Conservation (phyloP, 2,113 vertebrate genomes). For the Bagarius yarrelli region DNA sequence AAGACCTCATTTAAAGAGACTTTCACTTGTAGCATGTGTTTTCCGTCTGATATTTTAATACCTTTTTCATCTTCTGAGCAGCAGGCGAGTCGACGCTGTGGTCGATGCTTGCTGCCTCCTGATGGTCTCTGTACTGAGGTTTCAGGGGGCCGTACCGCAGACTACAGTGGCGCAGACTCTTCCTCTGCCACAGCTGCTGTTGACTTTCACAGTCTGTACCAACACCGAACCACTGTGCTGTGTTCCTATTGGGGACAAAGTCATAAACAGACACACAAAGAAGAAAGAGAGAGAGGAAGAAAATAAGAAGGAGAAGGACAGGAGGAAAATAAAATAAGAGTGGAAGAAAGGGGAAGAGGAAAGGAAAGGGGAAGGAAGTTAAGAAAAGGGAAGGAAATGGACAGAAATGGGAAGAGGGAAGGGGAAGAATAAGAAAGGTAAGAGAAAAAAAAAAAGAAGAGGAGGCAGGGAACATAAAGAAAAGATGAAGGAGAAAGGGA, state of each 20-base stretch:
- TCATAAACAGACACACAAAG: neutral
- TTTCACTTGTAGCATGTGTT: neutral
- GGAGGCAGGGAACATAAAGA: too few relatives aligned
- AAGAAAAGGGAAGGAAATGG: too few relatives aligned
- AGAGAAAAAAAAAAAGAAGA: too few relatives aligned
- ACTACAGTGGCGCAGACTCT: conserved; percentile 91
- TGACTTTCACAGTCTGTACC: conserved; percentile 84
- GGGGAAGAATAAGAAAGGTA: too few relatives aligned
- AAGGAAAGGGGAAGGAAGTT: too few relatives aligned
- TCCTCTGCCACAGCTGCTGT: conserved; percentile 89
- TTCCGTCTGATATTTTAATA: conserved; percentile 48
- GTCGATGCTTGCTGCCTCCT: conserved; percentile 82
- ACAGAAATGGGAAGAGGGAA: too few relatives aligned
- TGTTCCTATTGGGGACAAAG: conserved; percentile 68
- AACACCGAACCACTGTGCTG: conserved; percentile 92
- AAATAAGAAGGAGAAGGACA: too few relatives aligned
- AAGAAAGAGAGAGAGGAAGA: neutral
- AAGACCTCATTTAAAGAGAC: neutral
- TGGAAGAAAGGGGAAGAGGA: too few relatives aligned
- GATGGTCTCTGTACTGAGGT: conserved; percentile 80
- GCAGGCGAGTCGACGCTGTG: conserved; percentile 82
- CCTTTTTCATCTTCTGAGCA: conserved; percentile 84
- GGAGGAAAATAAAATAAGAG: too few relatives aligned
- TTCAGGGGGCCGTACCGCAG: conserved; percentile 91
- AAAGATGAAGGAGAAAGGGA: too few relatives aligned